Evolutionary conservation across 2,888 invertebrate species (phyloP).

Genomic region (Vanessa cardui): DNA sequence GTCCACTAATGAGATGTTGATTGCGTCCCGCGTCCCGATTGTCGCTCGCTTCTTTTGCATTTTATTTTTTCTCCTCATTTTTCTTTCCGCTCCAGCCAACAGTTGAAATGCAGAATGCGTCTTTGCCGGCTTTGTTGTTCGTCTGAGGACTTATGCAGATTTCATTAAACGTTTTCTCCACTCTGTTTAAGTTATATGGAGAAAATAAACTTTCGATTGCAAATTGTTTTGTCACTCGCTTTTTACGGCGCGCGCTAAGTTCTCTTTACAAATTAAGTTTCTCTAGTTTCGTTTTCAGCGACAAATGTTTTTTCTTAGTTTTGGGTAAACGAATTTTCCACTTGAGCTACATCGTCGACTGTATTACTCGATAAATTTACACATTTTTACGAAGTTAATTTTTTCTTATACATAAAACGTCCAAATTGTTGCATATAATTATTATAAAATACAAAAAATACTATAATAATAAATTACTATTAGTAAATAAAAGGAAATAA

Average conservation of each 20-base stretch:
- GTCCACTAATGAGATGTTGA: conserved; percentile 79
- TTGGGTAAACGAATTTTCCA: conserved; percentile 31
- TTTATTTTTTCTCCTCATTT: conserved; percentile 46
- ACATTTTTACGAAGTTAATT: not conserved
- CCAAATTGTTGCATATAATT: no score
- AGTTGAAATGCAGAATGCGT: conserved; percentile 68
- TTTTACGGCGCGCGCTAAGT: conserved; percentile 31
- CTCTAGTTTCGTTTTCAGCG: conserved; percentile 30
- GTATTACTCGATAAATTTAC: conserved; percentile 7
- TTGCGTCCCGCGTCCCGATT: conserved; percentile 72
- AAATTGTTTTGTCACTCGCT: conserved; percentile 45
- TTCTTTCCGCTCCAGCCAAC: conserved; percentile 52
- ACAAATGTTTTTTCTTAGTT: conserved; percentile 31
- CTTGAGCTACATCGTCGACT: conserved; percentile 21
- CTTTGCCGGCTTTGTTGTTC: conserved; percentile 59
- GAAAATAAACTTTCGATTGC: conserved; percentile 46
- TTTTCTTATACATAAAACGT: no score
- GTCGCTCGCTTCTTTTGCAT: conserved; percentile 62
- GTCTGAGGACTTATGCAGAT: conserved; percentile 57
- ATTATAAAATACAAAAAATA: no score
- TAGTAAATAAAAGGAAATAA: no score
- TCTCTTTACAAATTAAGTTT: conserved; percentile 37
- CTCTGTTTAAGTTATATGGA: conserved; percentile 45
- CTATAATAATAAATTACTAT: no score
- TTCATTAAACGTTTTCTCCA: conserved; percentile 51